Evolutionary conservation across 2,888 invertebrate genomes (phyloP).

Genomic region (Yponomeuta malinellus): DNA sequence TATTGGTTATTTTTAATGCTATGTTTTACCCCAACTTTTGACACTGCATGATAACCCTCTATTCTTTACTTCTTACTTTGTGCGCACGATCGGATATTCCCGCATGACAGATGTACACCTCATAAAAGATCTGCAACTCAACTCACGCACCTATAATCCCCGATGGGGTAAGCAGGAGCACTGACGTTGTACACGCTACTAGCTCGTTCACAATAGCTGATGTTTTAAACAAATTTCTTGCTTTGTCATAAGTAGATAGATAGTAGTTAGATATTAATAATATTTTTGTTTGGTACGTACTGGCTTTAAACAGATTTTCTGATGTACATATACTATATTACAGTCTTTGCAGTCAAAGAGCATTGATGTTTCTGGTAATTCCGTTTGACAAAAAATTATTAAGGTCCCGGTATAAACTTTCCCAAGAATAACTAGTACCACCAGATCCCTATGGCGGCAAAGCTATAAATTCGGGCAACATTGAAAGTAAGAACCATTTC

Average conservation of each 20-base stretch:
- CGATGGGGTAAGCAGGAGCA: neutral
- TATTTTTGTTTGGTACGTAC: neutral
- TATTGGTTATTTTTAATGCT: neutral
- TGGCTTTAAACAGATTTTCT: neutral
- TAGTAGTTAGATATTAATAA: neutral
- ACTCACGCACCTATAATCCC: slow-evolving; percentile 1
- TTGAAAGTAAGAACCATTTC: too few relatives aligned
- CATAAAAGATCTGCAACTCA: neutral
- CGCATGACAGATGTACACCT: neutral
- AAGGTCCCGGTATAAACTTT: too few relatives aligned
- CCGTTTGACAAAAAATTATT: too few relatives aligned
- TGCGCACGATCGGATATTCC: neutral
- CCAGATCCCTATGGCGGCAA: too few relatives aligned
- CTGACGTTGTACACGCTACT: neutral
- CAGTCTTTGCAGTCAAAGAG: too few relatives aligned
- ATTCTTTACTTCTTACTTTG: neutral
- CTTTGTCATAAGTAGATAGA: neutral
- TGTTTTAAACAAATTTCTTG: neutral
- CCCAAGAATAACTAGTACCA: too few relatives aligned
- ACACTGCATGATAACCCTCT: neutral
- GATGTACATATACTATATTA: too few relatives aligned
- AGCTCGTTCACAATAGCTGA: neutral
- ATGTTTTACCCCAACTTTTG: neutral
- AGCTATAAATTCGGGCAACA: too few relatives aligned
- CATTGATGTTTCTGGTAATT: too few relatives aligned